Conservation (phyloP, 2,888 invertebrate species). For the Gari tellinella region DNA sequence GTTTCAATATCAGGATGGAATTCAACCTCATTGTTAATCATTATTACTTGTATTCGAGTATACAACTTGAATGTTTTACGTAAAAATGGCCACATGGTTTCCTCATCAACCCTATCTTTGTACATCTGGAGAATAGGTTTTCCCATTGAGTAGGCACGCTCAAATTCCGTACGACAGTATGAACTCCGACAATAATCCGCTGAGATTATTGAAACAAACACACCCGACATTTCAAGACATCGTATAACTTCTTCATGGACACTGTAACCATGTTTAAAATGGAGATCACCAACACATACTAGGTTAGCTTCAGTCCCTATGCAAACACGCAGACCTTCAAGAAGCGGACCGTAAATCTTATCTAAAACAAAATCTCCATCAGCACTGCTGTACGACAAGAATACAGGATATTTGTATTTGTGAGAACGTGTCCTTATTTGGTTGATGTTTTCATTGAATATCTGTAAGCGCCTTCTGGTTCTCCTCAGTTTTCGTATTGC, state of each 20-base stretch:
- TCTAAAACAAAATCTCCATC: slow-evolving; percentile 4
- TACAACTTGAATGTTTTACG: too few species aligned
- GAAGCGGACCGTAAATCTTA: not conserved
- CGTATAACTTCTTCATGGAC: slow-evolving; percentile 3
- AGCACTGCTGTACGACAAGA: slow-evolving; percentile 2
- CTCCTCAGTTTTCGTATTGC: too few species aligned
- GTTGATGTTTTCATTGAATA: not conserved
- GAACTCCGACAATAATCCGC: slow-evolving; percentile 10
- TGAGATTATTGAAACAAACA: not conserved
- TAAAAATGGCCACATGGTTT: too few species aligned
- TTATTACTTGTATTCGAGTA: too few species aligned
- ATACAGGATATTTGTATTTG: not conserved
- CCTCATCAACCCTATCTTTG: too few species aligned
- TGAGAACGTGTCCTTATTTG: not conserved
- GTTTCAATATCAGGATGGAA: too few species aligned
- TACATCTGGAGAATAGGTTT: slow-evolving; percentile 9
- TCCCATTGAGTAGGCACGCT: not conserved
- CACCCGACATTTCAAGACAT: not conserved
- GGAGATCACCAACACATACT: too few species aligned
- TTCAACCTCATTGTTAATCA: too few species aligned
- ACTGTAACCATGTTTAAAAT: not conserved
- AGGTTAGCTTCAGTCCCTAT: too few species aligned
- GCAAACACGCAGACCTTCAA: too few species aligned
- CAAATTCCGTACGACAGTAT: slow-evolving; percentile 8
- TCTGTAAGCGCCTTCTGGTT: too few species aligned